A percentile compares a stretch with the other conserved stretches of the same genome.
Conservation (phyloP, 2,797 vertebrate genomes). For the Pogoniulus pusillus region DNA sequence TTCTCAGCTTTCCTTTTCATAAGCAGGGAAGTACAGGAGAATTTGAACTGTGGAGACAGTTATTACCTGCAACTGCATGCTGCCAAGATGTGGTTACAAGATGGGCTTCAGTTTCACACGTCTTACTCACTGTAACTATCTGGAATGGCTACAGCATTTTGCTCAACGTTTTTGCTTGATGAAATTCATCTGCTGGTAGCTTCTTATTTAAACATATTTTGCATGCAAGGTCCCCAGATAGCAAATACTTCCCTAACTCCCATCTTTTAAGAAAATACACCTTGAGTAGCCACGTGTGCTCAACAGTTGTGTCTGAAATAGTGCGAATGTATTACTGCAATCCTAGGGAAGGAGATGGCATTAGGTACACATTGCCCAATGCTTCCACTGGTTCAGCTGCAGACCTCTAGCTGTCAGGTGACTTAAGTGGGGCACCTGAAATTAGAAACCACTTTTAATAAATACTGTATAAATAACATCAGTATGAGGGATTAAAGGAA, state of each 20-base stretch:
- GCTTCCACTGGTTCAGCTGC: background rate
- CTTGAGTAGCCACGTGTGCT: background rate
- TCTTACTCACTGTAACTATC: background rate
- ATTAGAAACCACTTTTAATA: conserved; percentile 51
- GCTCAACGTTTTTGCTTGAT: background rate
- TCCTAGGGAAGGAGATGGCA: background rate
- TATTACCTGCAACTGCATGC: background rate
- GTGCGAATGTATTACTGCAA: background rate
- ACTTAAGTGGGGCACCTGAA: conserved; percentile 15
- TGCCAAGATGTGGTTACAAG: background rate
- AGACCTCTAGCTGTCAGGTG: background rate
- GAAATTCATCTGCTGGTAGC: conserved; percentile 23
- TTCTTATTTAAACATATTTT: background rate
- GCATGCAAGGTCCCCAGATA: background rate
- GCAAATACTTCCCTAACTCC: background rate
- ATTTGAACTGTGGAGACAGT: background rate
- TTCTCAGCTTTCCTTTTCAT: background rate
- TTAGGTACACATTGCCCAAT: background rate
- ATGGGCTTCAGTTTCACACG: background rate
- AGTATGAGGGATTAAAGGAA: conserved; percentile 53
- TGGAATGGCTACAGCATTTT: conserved; percentile 17
- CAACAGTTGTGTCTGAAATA: background rate
- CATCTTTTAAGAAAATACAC: background rate
- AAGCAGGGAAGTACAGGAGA: background rate
- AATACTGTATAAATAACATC: conserved; percentile 53